A percentile compares a stretch with the other conserved stretches of the same genome.
Evolutionary conservation across 2,888 invertebrate species (phyloP).

Genomic region (Prenolepis imparis): DNA sequence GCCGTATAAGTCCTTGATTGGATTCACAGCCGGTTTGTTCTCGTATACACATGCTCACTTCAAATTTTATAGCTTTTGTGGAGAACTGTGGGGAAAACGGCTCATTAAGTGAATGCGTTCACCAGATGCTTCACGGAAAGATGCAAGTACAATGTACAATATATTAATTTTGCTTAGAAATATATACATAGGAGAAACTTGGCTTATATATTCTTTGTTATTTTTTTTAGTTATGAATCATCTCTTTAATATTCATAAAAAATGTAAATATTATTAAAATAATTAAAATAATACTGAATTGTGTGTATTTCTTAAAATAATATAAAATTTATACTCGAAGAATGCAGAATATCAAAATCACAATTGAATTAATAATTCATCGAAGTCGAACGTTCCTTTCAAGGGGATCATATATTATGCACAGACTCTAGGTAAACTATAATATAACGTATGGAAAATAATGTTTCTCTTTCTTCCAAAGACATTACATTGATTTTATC

Average conservation of each 20-base stretch:
- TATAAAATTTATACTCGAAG: not conserved
- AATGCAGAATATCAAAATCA: not conserved
- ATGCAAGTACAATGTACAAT: not conserved
- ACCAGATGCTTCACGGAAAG: not conserved
- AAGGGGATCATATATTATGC: not conserved
- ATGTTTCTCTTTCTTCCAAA: not conserved
- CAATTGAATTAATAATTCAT: conserved; percentile 6
- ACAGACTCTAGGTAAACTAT: not conserved
- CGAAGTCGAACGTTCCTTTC: not conserved
- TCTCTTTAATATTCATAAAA: not conserved
- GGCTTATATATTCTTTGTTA: not conserved
- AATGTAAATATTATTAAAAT: not conserved
- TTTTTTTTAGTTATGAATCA: not conserved
- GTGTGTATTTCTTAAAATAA: not conserved
- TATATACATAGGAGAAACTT: not conserved
- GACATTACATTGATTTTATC: not conserved
- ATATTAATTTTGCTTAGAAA: not conserved
- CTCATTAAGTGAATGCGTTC: conserved; percentile 24
- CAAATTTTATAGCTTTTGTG: conserved; percentile 62
- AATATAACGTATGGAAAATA: not conserved
- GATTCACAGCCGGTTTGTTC: conserved; percentile 81
- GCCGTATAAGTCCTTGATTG: conserved; percentile 83
- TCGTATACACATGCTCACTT: conserved; percentile 63
- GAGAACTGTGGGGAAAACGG: conserved; percentile 9
- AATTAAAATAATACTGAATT: not conserved